Percentiles rank a stretch among this genome's conserved stretches.
Evolutionary conservation across 92 coral and sea anemone genomes (phyloP).

Genomic region (Siderastrea siderea): DNA sequence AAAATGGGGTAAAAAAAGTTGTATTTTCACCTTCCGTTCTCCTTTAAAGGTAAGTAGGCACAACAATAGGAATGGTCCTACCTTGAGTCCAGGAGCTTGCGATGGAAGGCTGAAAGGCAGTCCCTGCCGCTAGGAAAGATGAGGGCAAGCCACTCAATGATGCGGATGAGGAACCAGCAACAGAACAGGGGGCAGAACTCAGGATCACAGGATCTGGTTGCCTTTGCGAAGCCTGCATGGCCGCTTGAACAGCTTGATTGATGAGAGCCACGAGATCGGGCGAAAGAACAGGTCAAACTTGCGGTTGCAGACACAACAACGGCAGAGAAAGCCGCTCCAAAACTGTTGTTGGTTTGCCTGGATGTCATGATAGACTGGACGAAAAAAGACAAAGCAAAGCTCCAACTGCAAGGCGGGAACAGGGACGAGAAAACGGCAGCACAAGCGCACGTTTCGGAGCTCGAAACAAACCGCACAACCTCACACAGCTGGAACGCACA

Average conservation of each 20-base stretch:
- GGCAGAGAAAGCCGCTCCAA: too few relatives aligned
- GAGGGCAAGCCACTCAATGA: not conserved
- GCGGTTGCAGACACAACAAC: too few relatives aligned
- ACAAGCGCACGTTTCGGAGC: too few relatives aligned
- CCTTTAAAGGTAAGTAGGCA: not conserved
- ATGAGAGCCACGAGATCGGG: not conserved
- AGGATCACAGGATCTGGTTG: not conserved
- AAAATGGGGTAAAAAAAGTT: too few relatives aligned
- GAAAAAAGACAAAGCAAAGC: too few relatives aligned
- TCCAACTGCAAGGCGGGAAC: too few relatives aligned
- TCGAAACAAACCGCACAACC: too few relatives aligned
- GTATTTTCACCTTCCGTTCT: too few relatives aligned
- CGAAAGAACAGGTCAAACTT: slow-evolving; percentile 5
- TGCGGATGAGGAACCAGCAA: not conserved
- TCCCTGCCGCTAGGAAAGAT: not conserved
- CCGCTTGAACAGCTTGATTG: slow-evolving; percentile 1
- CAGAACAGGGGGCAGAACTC: not conserved
- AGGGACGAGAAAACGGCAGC: too few relatives aligned
- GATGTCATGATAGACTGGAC: too few relatives aligned
- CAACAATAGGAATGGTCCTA: not conserved
- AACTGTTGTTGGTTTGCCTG: too few relatives aligned
- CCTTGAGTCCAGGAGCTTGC: not conserved
- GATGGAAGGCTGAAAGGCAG: slow-evolving; percentile 2
- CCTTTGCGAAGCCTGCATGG: not conserved
- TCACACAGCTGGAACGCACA: too few relatives aligned